These are phyloP conservation scores for Aphidoletes aphidimyza DNA, from an alignment of 2,888 invertebrate genomes.

Conservation along the genomic window DNA sequence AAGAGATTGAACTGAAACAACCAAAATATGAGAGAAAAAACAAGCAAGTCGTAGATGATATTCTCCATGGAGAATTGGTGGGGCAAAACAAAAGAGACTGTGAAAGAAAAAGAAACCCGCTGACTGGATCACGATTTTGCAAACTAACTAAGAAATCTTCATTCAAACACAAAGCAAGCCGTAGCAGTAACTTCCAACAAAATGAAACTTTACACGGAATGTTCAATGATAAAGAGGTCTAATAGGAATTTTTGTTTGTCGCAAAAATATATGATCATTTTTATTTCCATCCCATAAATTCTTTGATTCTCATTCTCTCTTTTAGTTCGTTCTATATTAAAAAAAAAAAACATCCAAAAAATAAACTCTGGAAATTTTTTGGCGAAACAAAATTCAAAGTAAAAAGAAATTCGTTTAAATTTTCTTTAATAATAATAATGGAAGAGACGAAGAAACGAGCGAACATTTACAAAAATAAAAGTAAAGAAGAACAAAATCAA, in stretches of 20 bases:
- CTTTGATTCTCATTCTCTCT: neutral
- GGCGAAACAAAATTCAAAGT: neutral
- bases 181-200: constrained; percentile 28
- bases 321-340: neutral
- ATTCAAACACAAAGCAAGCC: neutral
- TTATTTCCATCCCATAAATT: neutral
- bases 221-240: constrained; percentile 27
- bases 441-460: neutral
- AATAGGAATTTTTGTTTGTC: constrained; percentile 34
- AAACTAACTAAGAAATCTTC: neutral
- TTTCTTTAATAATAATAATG: constrained; percentile 45
- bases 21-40: neutral
- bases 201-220: constrained; percentile 28
- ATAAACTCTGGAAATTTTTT: neutral
- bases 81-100: neutral
- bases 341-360: neutral
- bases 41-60: neutral
- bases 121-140: constrained; percentile 32
- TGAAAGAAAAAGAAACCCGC: neutral
- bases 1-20: neutral
- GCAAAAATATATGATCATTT: constrained; percentile 40
- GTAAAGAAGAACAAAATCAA: neutral
- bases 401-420: constrained; percentile 38
- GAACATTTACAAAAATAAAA: no score
- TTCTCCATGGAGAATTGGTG: neutral